Evolutionary conservation across 1,140 invertebrate species (phyloP), one percentile per base, ranked within the genome.

Genomic region (Parapsyche elsis): DNA sequence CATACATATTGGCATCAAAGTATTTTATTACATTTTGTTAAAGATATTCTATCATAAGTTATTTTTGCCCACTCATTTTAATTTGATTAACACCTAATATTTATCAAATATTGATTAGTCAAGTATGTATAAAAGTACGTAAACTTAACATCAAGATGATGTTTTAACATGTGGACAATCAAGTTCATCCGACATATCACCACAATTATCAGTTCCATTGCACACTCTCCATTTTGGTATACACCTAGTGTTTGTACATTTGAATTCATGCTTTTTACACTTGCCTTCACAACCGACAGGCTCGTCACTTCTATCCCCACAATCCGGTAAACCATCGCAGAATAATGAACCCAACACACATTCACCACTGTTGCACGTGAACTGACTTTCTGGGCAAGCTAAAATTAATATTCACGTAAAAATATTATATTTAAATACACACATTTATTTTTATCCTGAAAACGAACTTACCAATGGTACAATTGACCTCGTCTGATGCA

Each of bases 291-390:
- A 97, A 2, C 92, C 91, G 0, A 89, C 87, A 0, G 94, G 94
- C 85, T 97, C 96, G 85, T 97, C 96, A 12, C 92, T 94, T 71
- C 91, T 91, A 84, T 97, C 95, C 38, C 90, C 90, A 85, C 96
- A 97, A 85, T 98, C 96, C 0, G 92, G 86, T 45, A 94, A 89
- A 0, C 95, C 95, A 86, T 98, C 95, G 87, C 96, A 98, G 80
- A 95, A 93, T 92, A 94, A 94, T 0, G 91, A 91, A 38, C 90
- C 91, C 0, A 93, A 91, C 78, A 98, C 95, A 84, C 96, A 98
- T 76, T 95, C 92, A 0, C 93, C 92, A 80, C 88, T 86, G 7
- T 85, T 88, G 79, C 89, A 90, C 0, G 88, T 87, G 71, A 88
- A 89, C 76, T 89, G 85, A 78, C 88, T 84, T 75, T 86, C 79